Evolutionary conservation across 92 coral and sea anemone genomes (phyloP).

Genomic region (Epizoanthus ramosus): DNA sequence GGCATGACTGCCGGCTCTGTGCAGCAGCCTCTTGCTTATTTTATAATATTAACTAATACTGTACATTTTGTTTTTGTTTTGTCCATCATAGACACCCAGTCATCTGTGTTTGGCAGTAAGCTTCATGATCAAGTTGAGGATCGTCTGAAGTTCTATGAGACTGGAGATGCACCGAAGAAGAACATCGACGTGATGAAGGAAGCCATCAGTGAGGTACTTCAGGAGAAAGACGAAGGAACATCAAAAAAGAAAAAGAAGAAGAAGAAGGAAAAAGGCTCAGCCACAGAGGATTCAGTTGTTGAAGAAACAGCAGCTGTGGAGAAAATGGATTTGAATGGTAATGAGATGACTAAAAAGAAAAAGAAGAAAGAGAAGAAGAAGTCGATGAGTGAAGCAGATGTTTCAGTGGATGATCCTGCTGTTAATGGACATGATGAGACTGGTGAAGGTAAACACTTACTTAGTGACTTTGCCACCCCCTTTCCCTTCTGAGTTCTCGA

Average conservation of each 20-base stretch:
- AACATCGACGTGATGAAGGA: constrained; percentile 97
- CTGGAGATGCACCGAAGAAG: constrained; percentile 91
- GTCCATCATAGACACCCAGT: constrained; percentile 70
- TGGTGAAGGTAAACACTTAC: constrained; percentile 9
- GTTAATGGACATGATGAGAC: constrained; percentile 33
- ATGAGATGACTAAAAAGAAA: constrained; percentile 53
- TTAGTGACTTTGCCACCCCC: too few relatives aligned
- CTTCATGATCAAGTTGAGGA: constrained; percentile 97
- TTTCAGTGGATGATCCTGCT: constrained; percentile 42
- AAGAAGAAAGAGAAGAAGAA: constrained; percentile 66
- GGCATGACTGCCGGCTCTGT: too few relatives aligned
- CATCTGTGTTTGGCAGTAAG: constrained; percentile 89
- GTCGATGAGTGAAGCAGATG: constrained; percentile 37
- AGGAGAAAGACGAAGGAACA: constrained; percentile 51
- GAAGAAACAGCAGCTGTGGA: constrained; percentile 43
- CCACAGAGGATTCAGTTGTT: constrained; percentile 41
- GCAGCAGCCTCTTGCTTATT: too few relatives aligned
- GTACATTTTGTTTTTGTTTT: neutral
- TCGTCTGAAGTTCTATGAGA: constrained; percentile 94
- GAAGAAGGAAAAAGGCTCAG: constrained; percentile 71
- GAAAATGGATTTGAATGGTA: constrained; percentile 43
- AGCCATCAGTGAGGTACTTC: constrained; percentile 78
- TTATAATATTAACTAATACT: too few relatives aligned
- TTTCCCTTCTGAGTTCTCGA: too few relatives aligned
- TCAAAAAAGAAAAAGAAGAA: constrained; percentile 58